Conservation (phyloP, 2,797 vertebrate genomes). For the Chelon labrosus region DNA sequence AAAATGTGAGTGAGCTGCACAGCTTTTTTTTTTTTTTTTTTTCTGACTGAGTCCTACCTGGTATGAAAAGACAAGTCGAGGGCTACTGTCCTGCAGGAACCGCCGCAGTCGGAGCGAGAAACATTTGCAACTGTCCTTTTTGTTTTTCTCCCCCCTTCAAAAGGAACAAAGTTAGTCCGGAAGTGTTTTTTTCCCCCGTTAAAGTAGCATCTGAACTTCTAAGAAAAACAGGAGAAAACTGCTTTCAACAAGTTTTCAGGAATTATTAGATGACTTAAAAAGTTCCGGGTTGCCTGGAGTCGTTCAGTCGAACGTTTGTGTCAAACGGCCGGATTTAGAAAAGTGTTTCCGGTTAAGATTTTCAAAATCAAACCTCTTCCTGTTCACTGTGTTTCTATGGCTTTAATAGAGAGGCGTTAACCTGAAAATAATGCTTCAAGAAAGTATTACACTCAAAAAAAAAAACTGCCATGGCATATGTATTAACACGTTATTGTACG, state of each 20-base stretch:
- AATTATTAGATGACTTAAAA: slow-evolving; percentile 66
- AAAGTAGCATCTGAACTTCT: neutral
- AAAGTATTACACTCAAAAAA: neutral
- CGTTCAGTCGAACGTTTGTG: slow-evolving; percentile 24
- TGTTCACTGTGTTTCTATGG: accelerated
- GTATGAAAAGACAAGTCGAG: slow-evolving; percentile 62
- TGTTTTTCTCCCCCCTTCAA: neutral
- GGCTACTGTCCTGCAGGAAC: slow-evolving; percentile 66
- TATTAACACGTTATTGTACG: too few relatives aligned
- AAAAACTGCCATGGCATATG: too few relatives aligned
- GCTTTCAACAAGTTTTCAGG: slow-evolving; percentile 38
- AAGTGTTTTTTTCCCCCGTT: neutral
- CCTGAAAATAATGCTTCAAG: neutral
- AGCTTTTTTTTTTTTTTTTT: slow-evolving; percentile 18
- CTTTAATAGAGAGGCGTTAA: too few relatives aligned
- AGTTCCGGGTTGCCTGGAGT: slow-evolving; percentile 86
- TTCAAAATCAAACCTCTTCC: slow-evolving; percentile 47
- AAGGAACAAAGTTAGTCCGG: neutral
- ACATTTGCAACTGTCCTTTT: slow-evolving; percentile 51
- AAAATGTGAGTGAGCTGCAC: slow-evolving; percentile 16
- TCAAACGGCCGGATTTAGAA: accelerated
- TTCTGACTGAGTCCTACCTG: slow-evolving; percentile 76
- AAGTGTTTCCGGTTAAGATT: slow-evolving; percentile 1
- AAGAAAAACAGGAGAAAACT: slow-evolving; percentile 24
- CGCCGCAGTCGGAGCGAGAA: slow-evolving; percentile 46